phyloP scores from a whole-genome alignment of 2,113 vertebrate genomes.

The Meleagris gallopavo region DNA sequence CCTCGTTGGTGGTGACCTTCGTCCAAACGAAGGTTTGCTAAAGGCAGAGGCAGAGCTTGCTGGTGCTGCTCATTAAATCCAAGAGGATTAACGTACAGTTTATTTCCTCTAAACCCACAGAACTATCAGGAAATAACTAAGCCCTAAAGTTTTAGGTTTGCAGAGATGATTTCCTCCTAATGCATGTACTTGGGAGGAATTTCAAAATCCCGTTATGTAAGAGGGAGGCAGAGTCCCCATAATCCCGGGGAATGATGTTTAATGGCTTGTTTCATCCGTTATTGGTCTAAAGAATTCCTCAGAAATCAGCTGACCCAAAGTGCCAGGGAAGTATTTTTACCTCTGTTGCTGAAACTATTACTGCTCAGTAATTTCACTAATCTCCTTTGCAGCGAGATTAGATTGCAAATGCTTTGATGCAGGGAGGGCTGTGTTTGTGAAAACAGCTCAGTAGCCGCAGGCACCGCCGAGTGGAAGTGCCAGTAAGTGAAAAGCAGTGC shows the following conservation, averaged over 20 bases:
- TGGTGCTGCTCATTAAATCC: slow-evolving; percentile 30
- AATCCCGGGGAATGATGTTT: slow-evolving; percentile 39
- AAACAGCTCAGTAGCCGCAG: background rate
- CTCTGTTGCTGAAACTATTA: slow-evolving; percentile 9
- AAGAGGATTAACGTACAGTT: slow-evolving; percentile 67
- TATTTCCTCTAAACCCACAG: slow-evolving; percentile 63
- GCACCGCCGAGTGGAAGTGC: accelerated
- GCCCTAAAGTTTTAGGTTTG: slow-evolving; percentile 62
- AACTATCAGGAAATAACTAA: slow-evolving; percentile 69
- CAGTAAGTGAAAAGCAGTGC: accelerated
- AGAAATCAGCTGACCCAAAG: slow-evolving; percentile 20
- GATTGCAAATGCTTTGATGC: slow-evolving; percentile 5
- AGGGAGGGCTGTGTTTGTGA: background rate
- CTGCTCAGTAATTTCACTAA: slow-evolving; percentile 46
- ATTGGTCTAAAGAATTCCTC: slow-evolving; percentile 58
- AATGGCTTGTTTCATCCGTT: slow-evolving; percentile 55
- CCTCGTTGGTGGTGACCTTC: background rate
- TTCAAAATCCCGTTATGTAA: slow-evolving; percentile 61
- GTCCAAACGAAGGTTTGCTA: background rate
- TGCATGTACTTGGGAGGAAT: slow-evolving; percentile 24
- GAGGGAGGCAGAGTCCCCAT: slow-evolving; percentile 14
- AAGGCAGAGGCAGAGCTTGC: background rate
- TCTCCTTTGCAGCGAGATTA: slow-evolving; percentile 54
- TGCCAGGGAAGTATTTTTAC: slow-evolving; percentile 39
- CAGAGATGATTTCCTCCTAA: slow-evolving; percentile 59